Percentiles rank a stretch among this genome's conserved stretches.
Conservation (phyloP, 2,888 invertebrate species). For the Hybos culiciformis region DNA sequence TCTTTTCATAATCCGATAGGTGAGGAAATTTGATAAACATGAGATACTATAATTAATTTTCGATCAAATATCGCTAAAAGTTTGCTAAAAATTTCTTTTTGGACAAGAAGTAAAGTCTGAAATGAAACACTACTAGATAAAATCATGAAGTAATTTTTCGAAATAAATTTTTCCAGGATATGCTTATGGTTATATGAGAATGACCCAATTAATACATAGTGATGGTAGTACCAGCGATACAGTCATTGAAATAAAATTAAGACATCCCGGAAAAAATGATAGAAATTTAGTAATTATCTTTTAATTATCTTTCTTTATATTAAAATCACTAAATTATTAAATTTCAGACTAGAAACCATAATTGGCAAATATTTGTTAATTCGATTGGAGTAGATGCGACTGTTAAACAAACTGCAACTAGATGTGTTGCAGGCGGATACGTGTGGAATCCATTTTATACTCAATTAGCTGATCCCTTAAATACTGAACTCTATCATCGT, state of each 20-base stretch:
- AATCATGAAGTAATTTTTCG: too few relatives aligned
- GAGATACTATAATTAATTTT: too few relatives aligned
- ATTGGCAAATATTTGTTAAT: slow-evolving; percentile 85
- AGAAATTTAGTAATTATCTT: slow-evolving; percentile 52
- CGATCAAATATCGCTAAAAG: too few relatives aligned
- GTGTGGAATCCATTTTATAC: slow-evolving; percentile 86
- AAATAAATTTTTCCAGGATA: too few relatives aligned
- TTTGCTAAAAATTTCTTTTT: too few relatives aligned
- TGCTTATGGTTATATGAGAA: slow-evolving; percentile 71
- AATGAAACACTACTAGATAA: too few relatives aligned
- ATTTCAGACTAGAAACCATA: slow-evolving; percentile 60
- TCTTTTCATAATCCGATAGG: slow-evolving; percentile 74
- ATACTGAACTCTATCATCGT: slow-evolving; percentile 69
- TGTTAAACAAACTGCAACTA: slow-evolving; percentile 59
- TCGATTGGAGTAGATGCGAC: slow-evolving; percentile 83
- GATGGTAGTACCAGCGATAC: slow-evolving; percentile 84
- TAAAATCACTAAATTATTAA: neutral
- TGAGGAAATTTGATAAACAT: too few relatives aligned
- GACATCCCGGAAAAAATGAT: slow-evolving; percentile 77
- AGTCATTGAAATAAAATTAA: slow-evolving; percentile 71
- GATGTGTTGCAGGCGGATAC: slow-evolving; percentile 85
- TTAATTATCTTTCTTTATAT: neutral
- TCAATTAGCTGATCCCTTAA: slow-evolving; percentile 76
- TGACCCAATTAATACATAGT: slow-evolving; percentile 77
- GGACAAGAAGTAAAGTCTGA: too few relatives aligned